Evolutionary conservation across 2,797 vertebrate genomes (phyloP).

Genomic region (Silurus aristotelis): DNA sequence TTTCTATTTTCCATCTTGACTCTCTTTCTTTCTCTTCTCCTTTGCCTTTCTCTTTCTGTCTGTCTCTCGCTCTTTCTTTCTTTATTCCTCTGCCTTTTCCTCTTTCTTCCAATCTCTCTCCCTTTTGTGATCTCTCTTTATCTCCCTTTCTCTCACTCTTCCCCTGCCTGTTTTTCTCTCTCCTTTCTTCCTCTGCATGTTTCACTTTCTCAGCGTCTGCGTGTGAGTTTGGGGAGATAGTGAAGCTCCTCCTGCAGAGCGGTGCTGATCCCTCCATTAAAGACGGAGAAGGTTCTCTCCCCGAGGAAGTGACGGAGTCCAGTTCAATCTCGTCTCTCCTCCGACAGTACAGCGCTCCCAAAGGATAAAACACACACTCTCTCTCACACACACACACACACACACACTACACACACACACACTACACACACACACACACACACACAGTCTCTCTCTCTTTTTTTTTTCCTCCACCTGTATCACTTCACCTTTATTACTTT

Average conservation of each 20-base stretch:
- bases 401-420: neutral
- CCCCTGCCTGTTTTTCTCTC: neutral
- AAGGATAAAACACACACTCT: constrained; percentile 68
- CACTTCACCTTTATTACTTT: neutral
- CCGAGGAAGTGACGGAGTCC: constrained; percentile 91
- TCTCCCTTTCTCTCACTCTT: constrained; percentile 23
- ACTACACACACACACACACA: neutral
- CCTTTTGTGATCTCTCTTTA: neutral
- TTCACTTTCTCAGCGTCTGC: constrained; percentile 79
- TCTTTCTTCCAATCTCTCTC: neutral
- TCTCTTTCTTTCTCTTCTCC: too few species aligned
- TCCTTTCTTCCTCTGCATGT: neutral
- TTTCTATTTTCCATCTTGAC: too few species aligned
- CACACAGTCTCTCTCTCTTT: neutral
- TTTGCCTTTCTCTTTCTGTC: neutral
- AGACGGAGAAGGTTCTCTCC: constrained; percentile 91
- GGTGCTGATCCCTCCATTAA: constrained; percentile 88
- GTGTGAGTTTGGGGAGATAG: constrained; percentile 92
- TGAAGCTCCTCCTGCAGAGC: constrained; percentile 86
- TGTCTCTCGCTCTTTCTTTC: constrained; percentile 15
- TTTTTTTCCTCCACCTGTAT: neutral
- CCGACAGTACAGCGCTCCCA: constrained; percentile 75
- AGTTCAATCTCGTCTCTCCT: constrained; percentile 82
- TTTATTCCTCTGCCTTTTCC: neutral
- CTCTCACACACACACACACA: neutral